Conservation (phyloP, 2,113 vertebrate genomes). For the Apaloderma vittatum region DNA sequence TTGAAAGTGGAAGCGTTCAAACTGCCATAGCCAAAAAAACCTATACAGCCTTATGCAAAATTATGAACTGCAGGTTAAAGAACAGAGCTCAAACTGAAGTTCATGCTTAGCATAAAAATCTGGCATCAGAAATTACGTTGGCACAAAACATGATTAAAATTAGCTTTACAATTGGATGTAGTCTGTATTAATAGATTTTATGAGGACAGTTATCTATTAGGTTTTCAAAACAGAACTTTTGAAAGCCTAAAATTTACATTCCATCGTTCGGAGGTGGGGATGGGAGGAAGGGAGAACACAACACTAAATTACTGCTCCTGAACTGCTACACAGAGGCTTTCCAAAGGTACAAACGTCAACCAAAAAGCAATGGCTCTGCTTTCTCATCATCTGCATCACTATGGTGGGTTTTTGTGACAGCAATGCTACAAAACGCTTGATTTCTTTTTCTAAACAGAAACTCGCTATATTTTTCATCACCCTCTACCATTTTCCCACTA, state of each 20-base stretch:
- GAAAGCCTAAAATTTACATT: conserved; percentile 62
- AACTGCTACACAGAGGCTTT: not conserved
- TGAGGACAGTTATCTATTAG: conserved; percentile 63
- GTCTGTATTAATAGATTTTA: conserved; percentile 66
- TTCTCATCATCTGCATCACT: conserved; percentile 10
- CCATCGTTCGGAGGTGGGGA: not conserved
- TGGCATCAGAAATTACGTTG: conserved; percentile 59
- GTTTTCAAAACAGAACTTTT: conserved; percentile 70
- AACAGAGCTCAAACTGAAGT: conserved; percentile 53
- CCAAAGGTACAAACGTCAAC: not conserved
- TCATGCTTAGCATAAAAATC: conserved; percentile 65
- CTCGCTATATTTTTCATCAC: not conserved
- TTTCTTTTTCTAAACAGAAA: not conserved
- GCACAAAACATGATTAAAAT: conserved; percentile 67
- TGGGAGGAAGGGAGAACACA: not conserved
- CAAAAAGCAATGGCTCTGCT: conserved; percentile 4
- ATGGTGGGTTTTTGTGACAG: not conserved
- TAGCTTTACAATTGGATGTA: conserved; percentile 61
- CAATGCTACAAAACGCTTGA: not conserved
- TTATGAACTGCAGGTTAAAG: conserved; percentile 70
- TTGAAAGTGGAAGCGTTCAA: conserved; percentile 83
- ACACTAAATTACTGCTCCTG: conserved; percentile 44
- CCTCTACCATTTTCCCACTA: conserved; percentile 21
- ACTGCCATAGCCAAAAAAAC: conserved; percentile 68
- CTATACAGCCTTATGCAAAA: conserved; percentile 49